Base-by-base conservation (phyloP, 1,140 invertebrate genomes). In the Drosophila murphyi region DNA sequence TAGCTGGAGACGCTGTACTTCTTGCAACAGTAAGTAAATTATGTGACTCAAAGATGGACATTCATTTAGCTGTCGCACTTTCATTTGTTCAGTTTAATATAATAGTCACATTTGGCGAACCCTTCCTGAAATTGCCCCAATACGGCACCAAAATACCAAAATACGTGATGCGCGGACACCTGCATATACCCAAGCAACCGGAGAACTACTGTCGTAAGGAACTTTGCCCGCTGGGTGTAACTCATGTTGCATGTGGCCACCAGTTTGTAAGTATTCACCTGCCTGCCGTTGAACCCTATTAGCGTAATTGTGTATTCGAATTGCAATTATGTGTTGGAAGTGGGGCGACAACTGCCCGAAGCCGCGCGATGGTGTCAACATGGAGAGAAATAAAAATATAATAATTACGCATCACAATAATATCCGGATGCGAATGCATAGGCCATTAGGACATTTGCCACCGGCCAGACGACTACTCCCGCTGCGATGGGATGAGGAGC, bases 181-280 rank as follows among this genome's bases (percentile, higher is more conserved):
- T 64, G 31, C 4, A 6, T 5, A 29, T 7, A 10, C 63, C 63
- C 3, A 32, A 4, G 5, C 12, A 34, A 29, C n/a, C 8, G 8
- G 5, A 28, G 7, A 51, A 78, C 12, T 59, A 52, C 4, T 79
- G 77, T 20, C 10, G 32, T 3, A 61, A 35, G n/a, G 29, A 10
- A 35, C 32, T 74, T 0, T 69, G 72, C 8, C 65, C 57, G 1
- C 10, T 4, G 7, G 31, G 10, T 4, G 12, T 28, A 1, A 1
- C 7, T 2, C 70, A 67, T 32, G 3, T 72, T 1, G 47, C 32
- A 4, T 78, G 76, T 20, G 20, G 31, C 0, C 6, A n/a, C 1
- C 1, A 0, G 1, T 76, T 72, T 31, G 76, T 78, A 12, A 78
- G 76, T 75, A 2, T 28, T 4, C 43, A 1, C n/a, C 34, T 3